phyloP scores from a whole-genome alignment of 1,140 invertebrate genomes.

The Drosophila leontia region DNA sequence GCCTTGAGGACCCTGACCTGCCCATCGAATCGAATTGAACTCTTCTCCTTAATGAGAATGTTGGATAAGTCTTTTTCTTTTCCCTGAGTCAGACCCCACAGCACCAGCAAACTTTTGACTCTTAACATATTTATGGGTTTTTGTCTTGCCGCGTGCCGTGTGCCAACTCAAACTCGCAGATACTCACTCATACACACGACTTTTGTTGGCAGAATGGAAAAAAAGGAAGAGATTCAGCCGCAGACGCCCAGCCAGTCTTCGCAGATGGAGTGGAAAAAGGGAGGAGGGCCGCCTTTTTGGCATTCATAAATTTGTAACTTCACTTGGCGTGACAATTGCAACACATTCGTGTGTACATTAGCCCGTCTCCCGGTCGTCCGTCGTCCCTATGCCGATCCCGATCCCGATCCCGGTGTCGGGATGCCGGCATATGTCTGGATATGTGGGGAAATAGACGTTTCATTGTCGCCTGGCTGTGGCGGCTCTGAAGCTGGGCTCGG shows the following conservation, averaged over 20 bases:
- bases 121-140: slow-evolving; percentile 82
- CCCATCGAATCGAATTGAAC: slow-evolving; percentile 58
- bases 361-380: slow-evolving; percentile 66
- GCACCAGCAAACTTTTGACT: slow-evolving; percentile 74
- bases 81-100: slow-evolving; percentile 44
- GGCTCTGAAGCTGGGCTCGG: slow-evolving; percentile 1
- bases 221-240: slow-evolving; percentile 10
- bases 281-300: slow-evolving; percentile 66
- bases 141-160: slow-evolving; percentile 75
- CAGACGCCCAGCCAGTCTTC: slow-evolving; percentile 33
- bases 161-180: slow-evolving; percentile 52
- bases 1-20: slow-evolving; percentile 38
- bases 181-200: slow-evolving; percentile 18
- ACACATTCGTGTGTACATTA: slow-evolving; percentile 83
- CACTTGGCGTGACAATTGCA: slow-evolving; percentile 84
- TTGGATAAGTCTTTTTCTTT: slow-evolving; percentile 25
- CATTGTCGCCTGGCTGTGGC: slow-evolving; percentile 72
- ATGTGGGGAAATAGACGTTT: slow-evolving; percentile 82
- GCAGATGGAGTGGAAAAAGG: slow-evolving; percentile 29
- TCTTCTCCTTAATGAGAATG: slow-evolving; percentile 76
- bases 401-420: slow-evolving; percentile 8
- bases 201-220: slow-evolving; percentile 1
- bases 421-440: slow-evolving; percentile 33
- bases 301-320: slow-evolving; percentile 85
- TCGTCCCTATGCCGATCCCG: slow-evolving; percentile 37